These are phyloP conservation scores for Parasteatoda tepidariorum DNA, from an alignment of 1,140 invertebrate species.

Conservation along the genomic window DNA sequence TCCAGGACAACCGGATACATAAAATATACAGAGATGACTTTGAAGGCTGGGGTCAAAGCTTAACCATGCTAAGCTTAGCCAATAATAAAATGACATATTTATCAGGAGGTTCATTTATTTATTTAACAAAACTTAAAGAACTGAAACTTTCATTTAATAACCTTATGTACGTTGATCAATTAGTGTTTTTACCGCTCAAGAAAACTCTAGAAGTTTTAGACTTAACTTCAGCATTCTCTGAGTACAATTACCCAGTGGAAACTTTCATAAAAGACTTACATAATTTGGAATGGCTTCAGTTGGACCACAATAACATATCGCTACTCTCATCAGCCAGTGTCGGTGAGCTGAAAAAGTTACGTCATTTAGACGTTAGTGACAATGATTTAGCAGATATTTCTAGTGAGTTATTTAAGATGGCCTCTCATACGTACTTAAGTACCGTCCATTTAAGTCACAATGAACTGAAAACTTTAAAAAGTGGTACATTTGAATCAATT, in stretches of 20 bases:
- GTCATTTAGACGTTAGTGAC: background rate
- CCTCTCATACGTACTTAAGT: conserved; percentile 75
- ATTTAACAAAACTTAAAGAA: conserved; percentile 79
- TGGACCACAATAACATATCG: conserved; percentile 89
- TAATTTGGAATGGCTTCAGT: conserved; percentile 80
- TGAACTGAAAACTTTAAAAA: conserved; percentile 71
- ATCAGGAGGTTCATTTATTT: conserved; percentile 78
- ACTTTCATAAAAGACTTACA: conserved; percentile 72
- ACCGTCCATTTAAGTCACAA: conserved; percentile 80
- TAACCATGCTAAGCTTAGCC: conserved; percentile 84
- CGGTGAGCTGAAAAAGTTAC: conserved; percentile 66
- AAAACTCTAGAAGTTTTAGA: conserved; percentile 82
- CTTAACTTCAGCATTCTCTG: conserved; percentile 62
- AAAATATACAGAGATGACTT: conserved; percentile 82
- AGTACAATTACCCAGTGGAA: conserved; percentile 25
- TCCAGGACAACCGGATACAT: conserved; percentile 86
- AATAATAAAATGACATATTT: conserved; percentile 86
- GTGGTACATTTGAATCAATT: conserved; percentile 18
- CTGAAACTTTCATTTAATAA: conserved; percentile 91
- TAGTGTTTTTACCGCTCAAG: conserved; percentile 77
- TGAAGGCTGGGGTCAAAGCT: conserved; percentile 78
- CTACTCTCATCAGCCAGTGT: conserved; percentile 75
- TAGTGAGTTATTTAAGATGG: conserved; percentile 73
- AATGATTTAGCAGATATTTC: conserved; percentile 69
- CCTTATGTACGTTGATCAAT: conserved; percentile 80